These are phyloP conservation scores for Pollachius pollachius DNA, from an alignment of 2,113 vertebrate species.

Conservation along the genomic window DNA sequence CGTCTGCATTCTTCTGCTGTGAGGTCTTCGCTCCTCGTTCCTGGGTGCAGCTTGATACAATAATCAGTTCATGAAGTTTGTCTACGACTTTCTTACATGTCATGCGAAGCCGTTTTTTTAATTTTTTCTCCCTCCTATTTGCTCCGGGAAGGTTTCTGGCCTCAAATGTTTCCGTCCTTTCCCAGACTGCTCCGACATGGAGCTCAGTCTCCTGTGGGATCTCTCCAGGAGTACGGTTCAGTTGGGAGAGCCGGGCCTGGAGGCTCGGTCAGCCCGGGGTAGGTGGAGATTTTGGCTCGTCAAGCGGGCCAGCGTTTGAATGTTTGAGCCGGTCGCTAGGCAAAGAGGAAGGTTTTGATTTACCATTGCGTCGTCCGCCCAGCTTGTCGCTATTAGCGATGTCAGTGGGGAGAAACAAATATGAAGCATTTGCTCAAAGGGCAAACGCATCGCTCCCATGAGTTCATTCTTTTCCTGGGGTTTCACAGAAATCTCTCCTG, in stretches of 20 bases:
- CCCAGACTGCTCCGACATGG: constrained; percentile 23
- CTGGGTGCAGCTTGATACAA: constrained; percentile 57
- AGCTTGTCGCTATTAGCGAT: constrained; percentile 77
- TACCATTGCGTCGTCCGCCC: constrained; percentile 51
- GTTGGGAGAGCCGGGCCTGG: constrained; percentile 49
- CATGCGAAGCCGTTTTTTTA: constrained; percentile 30
- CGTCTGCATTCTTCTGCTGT: constrained; percentile 71
- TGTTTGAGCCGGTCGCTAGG: constrained; percentile 66
- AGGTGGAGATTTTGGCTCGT: constrained; percentile 64
- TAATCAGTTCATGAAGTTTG: constrained; percentile 59
- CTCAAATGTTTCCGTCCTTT: constrained; percentile 28
- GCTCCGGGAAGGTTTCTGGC: not conserved
- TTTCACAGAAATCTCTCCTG: constrained; percentile 44
- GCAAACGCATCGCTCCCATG: constrained; percentile 62
- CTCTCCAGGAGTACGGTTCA: constrained; percentile 35
- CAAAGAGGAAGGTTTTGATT: constrained; percentile 72
- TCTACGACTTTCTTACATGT: constrained; percentile 38
- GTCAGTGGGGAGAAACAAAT: constrained; percentile 72
- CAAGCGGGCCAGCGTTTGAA: constrained; percentile 41
- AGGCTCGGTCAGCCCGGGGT: constrained; percentile 49
- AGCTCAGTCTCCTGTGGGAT: constrained; percentile 32
- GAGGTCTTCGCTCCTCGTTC: constrained; percentile 65
- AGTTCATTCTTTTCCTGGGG: constrained; percentile 66
- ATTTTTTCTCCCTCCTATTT: constrained; percentile 49
- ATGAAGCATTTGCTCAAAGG: constrained; percentile 69